A percentile compares a stretch with the other conserved stretches of the same genome.
phyloP scores from a whole-genome alignment of 1,140 invertebrate species.

The Theocolax elegans region DNA sequence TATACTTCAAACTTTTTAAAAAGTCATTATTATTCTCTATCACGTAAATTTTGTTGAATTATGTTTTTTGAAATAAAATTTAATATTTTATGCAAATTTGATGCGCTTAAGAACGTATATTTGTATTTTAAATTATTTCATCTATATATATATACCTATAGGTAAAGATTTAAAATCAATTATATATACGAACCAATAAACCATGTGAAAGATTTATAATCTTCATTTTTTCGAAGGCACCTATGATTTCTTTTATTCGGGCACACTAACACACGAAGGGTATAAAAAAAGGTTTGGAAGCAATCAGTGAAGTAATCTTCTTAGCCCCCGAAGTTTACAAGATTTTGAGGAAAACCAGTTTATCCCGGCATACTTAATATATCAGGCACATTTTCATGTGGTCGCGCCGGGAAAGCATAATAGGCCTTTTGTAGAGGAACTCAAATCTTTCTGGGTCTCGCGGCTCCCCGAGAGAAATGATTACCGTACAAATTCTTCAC shows the following conservation, averaged over 20 bases:
- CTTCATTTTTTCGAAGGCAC: too few species aligned
- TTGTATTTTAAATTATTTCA: too few species aligned
- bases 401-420: not conserved
- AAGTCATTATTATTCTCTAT: not conserved
- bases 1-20: not conserved
- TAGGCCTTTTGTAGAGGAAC: not conserved
- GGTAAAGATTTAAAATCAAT: too few species aligned
- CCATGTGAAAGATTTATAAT: too few species aligned
- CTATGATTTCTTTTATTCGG: not conserved
- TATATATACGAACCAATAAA: too few species aligned
- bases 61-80: too few species aligned
- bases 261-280: slow-evolving; percentile 1
- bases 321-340: not conserved
- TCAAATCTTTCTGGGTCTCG: not conserved
- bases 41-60: too few species aligned
- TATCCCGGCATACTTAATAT: not conserved
- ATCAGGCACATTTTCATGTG: not conserved
- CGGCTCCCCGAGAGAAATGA: not conserved
- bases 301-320: slow-evolving; percentile 19
- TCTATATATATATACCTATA: too few species aligned
- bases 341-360: slow-evolving; percentile 20
- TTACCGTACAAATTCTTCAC: slow-evolving; percentile 13
- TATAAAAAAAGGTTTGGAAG: not conserved
- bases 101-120: too few species aligned
- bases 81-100: too few species aligned